Conservation (phyloP, 2,113 vertebrate genomes). For the Brachionichthys hirsutus region DNA sequence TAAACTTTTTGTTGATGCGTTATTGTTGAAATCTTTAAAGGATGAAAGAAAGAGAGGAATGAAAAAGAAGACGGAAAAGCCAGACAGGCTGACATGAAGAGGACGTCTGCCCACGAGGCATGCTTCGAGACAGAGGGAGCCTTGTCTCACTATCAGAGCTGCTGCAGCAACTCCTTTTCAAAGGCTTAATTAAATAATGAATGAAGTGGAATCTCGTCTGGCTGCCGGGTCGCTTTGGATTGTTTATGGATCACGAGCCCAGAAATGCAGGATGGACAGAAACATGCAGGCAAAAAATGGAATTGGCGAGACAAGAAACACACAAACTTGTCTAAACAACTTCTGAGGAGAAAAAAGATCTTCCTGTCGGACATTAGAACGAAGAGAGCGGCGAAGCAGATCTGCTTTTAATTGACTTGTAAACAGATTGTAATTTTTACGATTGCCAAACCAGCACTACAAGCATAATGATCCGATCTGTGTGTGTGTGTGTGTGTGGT, state of each 20-base stretch:
- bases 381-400: constrained; percentile 2
- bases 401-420: neutral
- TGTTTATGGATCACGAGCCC: constrained; percentile 39
- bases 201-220: constrained; percentile 61
- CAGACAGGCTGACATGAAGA: constrained; percentile 15
- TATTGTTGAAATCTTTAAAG: neutral
- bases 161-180: constrained; percentile 37
- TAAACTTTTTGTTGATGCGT: neutral
- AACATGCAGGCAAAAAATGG: constrained; percentile 36
- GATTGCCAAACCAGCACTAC: neutral
- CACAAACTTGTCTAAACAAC: constrained; percentile 16
- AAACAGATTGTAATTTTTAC: constrained; percentile 4
- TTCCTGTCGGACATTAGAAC: too few relatives aligned
- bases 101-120: constrained; percentile 24
- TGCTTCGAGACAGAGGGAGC: constrained; percentile 38
- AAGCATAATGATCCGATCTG: constrained; percentile 17
- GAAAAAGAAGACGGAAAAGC: too few relatives aligned
- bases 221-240: constrained; percentile 18
- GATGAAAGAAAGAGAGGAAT: neutral
- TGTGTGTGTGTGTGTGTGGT: neutral
- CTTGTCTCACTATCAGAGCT: constrained; percentile 40
- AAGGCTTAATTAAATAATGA: constrained; percentile 59
- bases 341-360: constrained; percentile 3
- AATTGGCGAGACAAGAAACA: constrained; percentile 10
- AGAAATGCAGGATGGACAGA: constrained; percentile 35